A percentile compares a stretch with the other conserved stretches of the same genome.
phyloP scores from a whole-genome alignment of 2,797 vertebrate genomes.

The Neosilurus mollespiculum region DNA sequence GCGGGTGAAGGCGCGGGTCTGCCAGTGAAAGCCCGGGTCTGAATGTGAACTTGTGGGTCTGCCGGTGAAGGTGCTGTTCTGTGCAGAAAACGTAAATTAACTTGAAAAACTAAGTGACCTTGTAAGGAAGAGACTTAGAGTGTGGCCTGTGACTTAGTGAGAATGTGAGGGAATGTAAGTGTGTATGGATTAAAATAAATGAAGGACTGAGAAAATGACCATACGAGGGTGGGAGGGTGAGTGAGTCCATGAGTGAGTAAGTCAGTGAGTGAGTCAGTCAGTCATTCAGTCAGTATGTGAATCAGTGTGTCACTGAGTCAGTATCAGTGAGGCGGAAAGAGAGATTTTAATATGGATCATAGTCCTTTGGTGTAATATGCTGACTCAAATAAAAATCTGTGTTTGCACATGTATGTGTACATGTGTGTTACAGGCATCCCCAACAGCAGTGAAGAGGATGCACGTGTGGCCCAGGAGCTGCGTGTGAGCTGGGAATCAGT shows the following conservation, averaged over 20 bases:
- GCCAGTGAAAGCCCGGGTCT: background rate
- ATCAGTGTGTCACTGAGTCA: no score
- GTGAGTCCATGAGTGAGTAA: background rate
- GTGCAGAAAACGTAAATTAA: background rate
- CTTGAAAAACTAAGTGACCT: no score
- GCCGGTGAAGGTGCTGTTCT: background rate
- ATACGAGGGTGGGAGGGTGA: background rate
- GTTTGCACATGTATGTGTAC: background rate
- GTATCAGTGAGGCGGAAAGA: background rate
- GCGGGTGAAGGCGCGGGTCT: background rate
- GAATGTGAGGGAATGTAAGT: no score
- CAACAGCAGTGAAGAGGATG: constrained; percentile 78
- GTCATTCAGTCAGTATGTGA: no score
- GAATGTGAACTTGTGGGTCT: background rate
- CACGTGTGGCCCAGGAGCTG: constrained; percentile 75
- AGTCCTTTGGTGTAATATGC: background rate
- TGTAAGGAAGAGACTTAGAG: background rate
- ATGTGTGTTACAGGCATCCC: constrained; percentile 79
- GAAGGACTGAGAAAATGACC: background rate
- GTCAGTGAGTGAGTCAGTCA: background rate
- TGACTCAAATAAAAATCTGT: constrained; percentile 1
- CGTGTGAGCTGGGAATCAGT: constrained; percentile 79
- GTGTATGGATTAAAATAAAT: background rate
- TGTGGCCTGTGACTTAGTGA: background rate
- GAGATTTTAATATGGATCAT: no score